These are phyloP conservation scores for Rhinolophus ferrumequinum DNA, from an alignment of 2,113 vertebrate genomes.

Conservation along the genomic window DNA sequence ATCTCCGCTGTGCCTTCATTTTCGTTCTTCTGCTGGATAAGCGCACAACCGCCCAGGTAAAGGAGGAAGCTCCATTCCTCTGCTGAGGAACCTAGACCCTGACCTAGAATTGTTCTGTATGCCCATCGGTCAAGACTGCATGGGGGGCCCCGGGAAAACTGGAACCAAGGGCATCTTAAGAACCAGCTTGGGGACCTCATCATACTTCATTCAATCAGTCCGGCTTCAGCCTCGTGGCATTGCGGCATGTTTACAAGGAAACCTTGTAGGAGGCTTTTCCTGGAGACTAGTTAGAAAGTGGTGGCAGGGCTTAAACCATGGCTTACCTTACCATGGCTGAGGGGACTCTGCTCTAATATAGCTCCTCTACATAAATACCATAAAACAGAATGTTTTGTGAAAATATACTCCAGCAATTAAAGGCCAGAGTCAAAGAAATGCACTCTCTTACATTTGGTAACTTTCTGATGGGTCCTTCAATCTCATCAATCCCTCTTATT, in stretches of 20 bases:
- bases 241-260: not conserved
- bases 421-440: not conserved
- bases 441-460: not conserved
- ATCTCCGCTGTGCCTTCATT: not conserved
- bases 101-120: not conserved
- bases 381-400: not conserved
- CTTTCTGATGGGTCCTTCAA: not conserved
- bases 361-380: constrained; percentile 15
- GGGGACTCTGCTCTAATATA: not conserved
- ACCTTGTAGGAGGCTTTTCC: not conserved
- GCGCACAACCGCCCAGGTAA: not conserved
- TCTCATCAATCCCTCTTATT: not conserved
- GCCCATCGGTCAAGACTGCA: not conserved
- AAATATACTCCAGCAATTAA: not conserved
- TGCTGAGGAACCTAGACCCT: not conserved
- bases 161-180: not conserved
- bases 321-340: not conserved
- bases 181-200: not conserved
- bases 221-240: not conserved
- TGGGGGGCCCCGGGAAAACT: not conserved
- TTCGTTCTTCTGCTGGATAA: not conserved
- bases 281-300: not conserved
- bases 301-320: not conserved
- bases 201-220: not conserved
- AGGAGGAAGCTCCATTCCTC: not conserved